Percentiles rank a stretch among this genome's conserved stretches.
These are phyloP conservation scores for Ennomos erosarius DNA, from an alignment of 2,888 invertebrate genomes.

Conservation along the genomic window DNA sequence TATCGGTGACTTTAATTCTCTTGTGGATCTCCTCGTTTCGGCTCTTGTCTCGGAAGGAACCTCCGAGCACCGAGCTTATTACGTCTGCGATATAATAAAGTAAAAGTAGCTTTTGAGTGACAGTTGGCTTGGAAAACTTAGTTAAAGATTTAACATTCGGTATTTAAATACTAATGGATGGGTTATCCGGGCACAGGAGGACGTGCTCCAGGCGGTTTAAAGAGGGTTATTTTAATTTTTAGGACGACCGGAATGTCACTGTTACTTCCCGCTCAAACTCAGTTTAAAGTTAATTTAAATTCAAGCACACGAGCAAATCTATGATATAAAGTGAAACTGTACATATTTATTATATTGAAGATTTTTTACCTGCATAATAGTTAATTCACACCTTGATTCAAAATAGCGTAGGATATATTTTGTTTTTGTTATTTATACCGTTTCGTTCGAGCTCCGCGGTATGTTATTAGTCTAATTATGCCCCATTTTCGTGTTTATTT, in stretches of 20 bases:
- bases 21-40: too few relatives aligned
- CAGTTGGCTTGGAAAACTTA: background rate
- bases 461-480: constrained; percentile 49
- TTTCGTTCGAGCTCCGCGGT: constrained; percentile 2
- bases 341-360: too few relatives aligned
- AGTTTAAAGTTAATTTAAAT: constrained; percentile 53
- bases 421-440: background rate
- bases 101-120: background rate
- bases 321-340: too few relatives aligned
- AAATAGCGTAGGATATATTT: constrained; percentile 7
- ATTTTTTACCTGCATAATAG: too few relatives aligned
- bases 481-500: constrained; percentile 67
- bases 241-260: constrained; percentile 53
- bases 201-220: constrained; percentile 29
- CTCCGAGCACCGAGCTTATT: too few relatives aligned
- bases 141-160: too few relatives aligned
- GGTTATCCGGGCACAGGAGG: constrained; percentile 1
- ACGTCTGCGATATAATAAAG: too few relatives aligned
- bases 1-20: too few relatives aligned
- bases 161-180: constrained; percentile 8
- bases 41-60: too few relatives aligned
- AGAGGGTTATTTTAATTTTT: constrained; percentile 59
- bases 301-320: constrained; percentile 17
- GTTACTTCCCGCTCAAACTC: constrained; percentile 53
- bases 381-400: constrained; percentile 8